A percentile compares a stretch with the other conserved stretches of the same genome.
These are phyloP conservation scores for Psittacula echo DNA, from an alignment of 2,797 vertebrate genomes.

Conservation along the genomic window DNA sequence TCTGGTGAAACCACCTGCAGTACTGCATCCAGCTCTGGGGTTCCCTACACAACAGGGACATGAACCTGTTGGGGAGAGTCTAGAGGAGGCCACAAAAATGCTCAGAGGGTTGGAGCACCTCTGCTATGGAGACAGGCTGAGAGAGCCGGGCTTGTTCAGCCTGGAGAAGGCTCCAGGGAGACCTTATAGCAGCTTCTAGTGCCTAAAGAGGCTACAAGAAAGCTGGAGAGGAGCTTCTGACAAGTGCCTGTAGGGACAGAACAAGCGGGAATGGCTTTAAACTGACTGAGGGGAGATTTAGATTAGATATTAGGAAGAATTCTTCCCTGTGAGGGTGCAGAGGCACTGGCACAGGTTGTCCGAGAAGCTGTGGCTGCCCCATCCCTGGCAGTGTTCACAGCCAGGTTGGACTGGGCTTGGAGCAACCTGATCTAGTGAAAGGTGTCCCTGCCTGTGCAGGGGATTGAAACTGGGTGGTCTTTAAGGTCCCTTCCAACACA, in stretches of 20 bases:
- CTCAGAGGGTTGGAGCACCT: not conserved
- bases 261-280: not conserved
- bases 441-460: not conserved
- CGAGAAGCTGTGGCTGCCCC: not conserved
- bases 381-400: not conserved
- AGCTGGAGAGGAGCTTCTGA: not conserved
- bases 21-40: not conserved
- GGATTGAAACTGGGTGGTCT: not conserved
- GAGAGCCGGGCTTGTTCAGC: not conserved
- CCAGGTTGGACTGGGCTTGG: not conserved
- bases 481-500: not conserved
- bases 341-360: not conserved
- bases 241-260: not conserved
- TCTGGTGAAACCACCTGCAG: not conserved
- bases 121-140: not conserved
- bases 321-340: not conserved
- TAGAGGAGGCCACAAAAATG: not conserved
- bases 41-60: not conserved
- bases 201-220: not conserved
- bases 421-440: not conserved
- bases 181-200: not conserved
- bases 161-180: not conserved
- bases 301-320: not conserved
- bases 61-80: not conserved
- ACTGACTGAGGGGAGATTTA: not conserved